These are phyloP conservation scores for Phyllostomus discolor DNA, from an alignment of 2,113 vertebrate species.

Conservation along the genomic window DNA sequence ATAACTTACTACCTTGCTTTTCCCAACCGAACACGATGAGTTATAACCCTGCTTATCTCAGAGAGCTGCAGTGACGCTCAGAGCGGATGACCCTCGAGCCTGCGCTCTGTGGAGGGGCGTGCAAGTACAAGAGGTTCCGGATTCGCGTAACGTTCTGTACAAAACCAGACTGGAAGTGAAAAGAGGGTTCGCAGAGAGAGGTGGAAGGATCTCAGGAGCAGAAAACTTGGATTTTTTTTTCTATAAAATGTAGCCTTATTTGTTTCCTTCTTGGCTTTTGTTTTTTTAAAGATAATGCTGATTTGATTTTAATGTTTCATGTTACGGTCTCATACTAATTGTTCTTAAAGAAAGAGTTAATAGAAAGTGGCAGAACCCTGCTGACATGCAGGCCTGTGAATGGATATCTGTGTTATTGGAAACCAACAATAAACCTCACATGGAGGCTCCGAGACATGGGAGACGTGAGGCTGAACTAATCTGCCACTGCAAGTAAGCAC, in stretches of 20 bases:
- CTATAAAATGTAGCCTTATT: not conserved
- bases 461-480: not conserved
- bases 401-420: not conserved
- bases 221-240: not conserved
- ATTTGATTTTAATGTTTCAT: not conserved
- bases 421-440: not conserved
- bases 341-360: not conserved
- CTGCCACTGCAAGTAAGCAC: not conserved
- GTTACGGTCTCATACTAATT: not conserved
- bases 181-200: not conserved
- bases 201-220: not conserved
- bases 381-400: not conserved
- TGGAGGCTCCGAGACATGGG: not conserved
- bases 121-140: not conserved
- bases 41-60: not conserved
- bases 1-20: not conserved
- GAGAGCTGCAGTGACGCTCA: not conserved
- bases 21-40: not conserved
- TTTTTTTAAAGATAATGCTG: not conserved
- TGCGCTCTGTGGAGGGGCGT: not conserved
- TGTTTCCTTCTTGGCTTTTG: not conserved
- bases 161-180: not conserved
- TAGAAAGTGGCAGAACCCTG: not conserved
- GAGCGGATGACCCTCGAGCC: not conserved
- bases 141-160: not conserved